Evolutionary conservation across 2,113 vertebrate species (phyloP).

Genomic region (Caloenas nicobarica): DNA sequence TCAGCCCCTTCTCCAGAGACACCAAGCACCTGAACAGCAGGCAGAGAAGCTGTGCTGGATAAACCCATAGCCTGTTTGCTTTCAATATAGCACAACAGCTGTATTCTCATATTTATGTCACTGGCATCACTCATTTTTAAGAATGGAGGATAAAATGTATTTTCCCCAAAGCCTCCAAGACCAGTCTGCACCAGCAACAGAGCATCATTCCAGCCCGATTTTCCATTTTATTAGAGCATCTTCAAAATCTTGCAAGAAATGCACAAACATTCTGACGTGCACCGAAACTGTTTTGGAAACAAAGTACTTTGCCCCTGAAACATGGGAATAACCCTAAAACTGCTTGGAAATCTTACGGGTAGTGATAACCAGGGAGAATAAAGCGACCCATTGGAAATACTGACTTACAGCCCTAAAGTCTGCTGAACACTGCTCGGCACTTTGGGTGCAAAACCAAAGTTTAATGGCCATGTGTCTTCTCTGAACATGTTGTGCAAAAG

Average conservation of each 20-base stretch:
- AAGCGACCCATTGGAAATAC: background rate
- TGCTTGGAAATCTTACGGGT: background rate
- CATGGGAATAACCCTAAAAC: background rate
- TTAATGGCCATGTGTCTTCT: background rate
- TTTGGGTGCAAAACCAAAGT: background rate
- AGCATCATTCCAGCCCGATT: too few relatives aligned
- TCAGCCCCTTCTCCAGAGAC: background rate
- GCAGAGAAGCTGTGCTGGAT: background rate
- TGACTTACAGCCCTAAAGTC: background rate
- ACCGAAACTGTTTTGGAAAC: background rate
- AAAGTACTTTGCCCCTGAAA: background rate
- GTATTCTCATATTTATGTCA: background rate
- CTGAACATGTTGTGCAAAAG: background rate
- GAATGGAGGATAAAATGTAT: background rate
- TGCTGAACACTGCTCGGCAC: background rate
- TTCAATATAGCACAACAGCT: background rate
- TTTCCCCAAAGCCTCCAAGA: background rate
- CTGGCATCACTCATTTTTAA: background rate
- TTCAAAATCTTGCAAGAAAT: background rate
- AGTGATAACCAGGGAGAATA: background rate
- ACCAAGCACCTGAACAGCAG: background rate
- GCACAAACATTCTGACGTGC: background rate
- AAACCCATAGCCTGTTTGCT: background rate
- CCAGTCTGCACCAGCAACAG: background rate
- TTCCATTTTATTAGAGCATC: background rate